Evolutionary conservation across 2,888 invertebrate species (phyloP).

Genomic region (Euphydryas editha): DNA sequence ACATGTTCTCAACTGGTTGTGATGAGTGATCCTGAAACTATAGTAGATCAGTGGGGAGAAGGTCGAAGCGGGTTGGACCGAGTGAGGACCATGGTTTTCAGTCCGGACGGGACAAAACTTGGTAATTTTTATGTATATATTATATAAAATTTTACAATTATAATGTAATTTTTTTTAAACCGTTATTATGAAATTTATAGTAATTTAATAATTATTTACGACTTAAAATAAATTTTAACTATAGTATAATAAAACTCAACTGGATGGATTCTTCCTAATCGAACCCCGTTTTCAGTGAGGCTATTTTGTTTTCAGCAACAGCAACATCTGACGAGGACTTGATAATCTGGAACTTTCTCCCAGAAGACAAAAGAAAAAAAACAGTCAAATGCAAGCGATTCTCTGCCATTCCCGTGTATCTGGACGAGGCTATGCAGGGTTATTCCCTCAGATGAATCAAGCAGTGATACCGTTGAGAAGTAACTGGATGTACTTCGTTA

Average conservation of each 20-base stretch:
- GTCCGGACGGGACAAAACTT: slow-evolving; percentile 77
- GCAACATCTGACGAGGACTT: slow-evolving; percentile 76
- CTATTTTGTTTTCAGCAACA: slow-evolving; percentile 58
- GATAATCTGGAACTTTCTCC: slow-evolving; percentile 79
- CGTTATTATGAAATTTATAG: too few relatives aligned
- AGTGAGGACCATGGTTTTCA: slow-evolving; percentile 75
- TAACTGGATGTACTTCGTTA: slow-evolving; percentile 41
- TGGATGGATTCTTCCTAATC: too few relatives aligned
- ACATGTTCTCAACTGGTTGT: slow-evolving; percentile 65
- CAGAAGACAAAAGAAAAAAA: slow-evolving; percentile 59
- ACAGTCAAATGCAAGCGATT: slow-evolving; percentile 53
- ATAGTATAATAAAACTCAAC: too few relatives aligned
- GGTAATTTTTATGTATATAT: slow-evolving; percentile 52
- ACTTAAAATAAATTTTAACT: too few relatives aligned
- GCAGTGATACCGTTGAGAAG: slow-evolving; percentile 25
- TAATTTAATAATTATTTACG: too few relatives aligned
- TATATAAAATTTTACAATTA: too few relatives aligned
- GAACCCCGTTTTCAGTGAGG: too few relatives aligned
- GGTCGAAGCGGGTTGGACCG: slow-evolving; percentile 61
- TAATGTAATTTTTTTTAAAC: not conserved
- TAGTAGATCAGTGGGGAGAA: slow-evolving; percentile 75
- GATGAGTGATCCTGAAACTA: slow-evolving; percentile 65
- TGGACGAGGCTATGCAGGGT: slow-evolving; percentile 60
- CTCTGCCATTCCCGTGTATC: slow-evolving; percentile 60
- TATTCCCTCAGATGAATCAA: slow-evolving; percentile 48